Base-by-base conservation (phyloP, 2,113 vertebrate genomes). In the Megaceryle maxima region DNA sequence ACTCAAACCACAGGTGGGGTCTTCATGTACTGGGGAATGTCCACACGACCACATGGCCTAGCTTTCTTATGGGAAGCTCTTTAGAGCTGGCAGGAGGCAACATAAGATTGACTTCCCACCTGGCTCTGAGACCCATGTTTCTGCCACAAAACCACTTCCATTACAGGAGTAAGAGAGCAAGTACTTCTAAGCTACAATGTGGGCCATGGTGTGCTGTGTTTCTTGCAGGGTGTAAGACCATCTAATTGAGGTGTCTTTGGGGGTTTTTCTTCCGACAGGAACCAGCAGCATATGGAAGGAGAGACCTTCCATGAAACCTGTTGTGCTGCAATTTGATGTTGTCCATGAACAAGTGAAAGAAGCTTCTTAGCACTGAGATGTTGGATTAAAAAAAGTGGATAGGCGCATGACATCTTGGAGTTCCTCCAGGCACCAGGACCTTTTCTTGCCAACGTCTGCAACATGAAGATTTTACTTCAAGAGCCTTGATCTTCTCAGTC, bases 161-260 rank as follows among this genome's bases (percentile, higher is more conserved):
- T 12, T 48, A 10, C 9, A 11, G 9, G 22, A 68, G 16, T 26
- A 66, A 35, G 56, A 39, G 53, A 85, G 19, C 25, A 68, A 59
- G 4, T 37, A 37, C 7, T 41, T 77, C 43, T 33, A 5, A 0
- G 0, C 20, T 41, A 17, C 29, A n/a, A 8, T 1, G 0, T 16
- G n/a, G 37, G 21, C 15, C 37, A 7, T 3, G 24, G n/a, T 18
- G 29, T 8, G 39, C 31, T 10, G 33, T 19, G 26, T 56, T 43
- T 41, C 62, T 51, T 41, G 29, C 13, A n/a, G 22, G 84, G 10
- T 4, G 0, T 50, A 39, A 39, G n/a, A 22, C 22, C 6, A 11
- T 12, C 44, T 48, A 5, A 28, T 3, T 25, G 44, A 64, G 35
- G 24, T 21, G 59, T 20, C 41, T 41, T 16, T 25, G 13, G 19